Base-by-base conservation (phyloP, 64 coral and sea anemone species). In the Astreopora myriophthalma region DNA sequence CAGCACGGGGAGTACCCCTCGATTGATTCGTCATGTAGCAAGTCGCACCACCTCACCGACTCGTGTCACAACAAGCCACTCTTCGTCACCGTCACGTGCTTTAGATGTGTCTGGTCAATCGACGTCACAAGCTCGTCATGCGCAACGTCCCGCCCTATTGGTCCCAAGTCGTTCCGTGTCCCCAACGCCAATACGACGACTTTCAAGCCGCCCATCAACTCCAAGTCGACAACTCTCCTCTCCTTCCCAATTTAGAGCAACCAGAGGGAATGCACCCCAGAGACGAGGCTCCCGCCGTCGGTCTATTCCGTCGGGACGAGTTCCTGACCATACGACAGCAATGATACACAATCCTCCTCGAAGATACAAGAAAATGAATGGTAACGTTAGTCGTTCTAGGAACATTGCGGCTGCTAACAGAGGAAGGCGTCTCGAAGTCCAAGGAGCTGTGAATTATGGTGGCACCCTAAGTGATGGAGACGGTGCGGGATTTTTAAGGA, bases 271-370 rank as follows among this genome's bases (percentile, higher is more conserved):
- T 76, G 70, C 37, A 72, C 27, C 51, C 52, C 68, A 22, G 36
- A 49, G 48, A 49, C 69, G 38, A 29, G 44, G 22, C 30, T 35
- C 79, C 20, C 79, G 57, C 1, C 57, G 79, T 63, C 58, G 9
- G 73, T 20, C 30, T 70, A 89, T 16, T 20, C 60, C 17, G 19
- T 26, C 27, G 20, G 79, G 36, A 38, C 44, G 37, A 63, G 66
- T 12, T 23, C 23, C 12, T 17, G 5, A 19, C 73, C 85, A 24
- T 33, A 42, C 11, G 40, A 76, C 5, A 84, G 91, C 80, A 24
- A 57, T 87, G 57, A 87, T 94, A 3, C 81, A 83, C 19, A n/a
- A 71, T 31, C 52, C 81, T 75, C 95, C 95, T 20, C 80, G 80
- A 48, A 71, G 74, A 9, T 66, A 90, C 32, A 72, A 64, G 55